phyloP scores from a whole-genome alignment of 2,888 invertebrate genomes.

The Athalia rosae region DNA sequence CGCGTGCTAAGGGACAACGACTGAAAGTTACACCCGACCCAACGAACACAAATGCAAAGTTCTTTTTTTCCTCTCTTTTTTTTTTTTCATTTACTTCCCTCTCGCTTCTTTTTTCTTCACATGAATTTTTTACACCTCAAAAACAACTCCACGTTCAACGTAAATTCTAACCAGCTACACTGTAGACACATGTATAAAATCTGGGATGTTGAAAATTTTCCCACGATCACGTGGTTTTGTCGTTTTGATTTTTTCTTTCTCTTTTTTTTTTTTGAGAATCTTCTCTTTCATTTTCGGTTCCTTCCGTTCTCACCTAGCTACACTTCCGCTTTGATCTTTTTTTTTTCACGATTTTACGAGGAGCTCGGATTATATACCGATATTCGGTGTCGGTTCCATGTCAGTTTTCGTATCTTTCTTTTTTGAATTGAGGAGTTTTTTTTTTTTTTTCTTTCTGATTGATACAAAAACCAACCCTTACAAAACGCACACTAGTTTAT shows the following conservation, averaged over 20 bases:
- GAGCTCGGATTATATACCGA: too few relatives aligned
- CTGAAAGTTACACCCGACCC: slow-evolving; percentile 61
- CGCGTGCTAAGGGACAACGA: slow-evolving; percentile 68
- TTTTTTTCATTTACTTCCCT: not conserved
- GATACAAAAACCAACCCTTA: too few relatives aligned
- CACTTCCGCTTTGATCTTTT: not conserved
- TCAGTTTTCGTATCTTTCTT: too few relatives aligned
- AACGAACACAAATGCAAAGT: not conserved
- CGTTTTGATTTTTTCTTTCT: not conserved
- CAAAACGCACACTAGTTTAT: too few relatives aligned
- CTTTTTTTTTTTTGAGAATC: not conserved
- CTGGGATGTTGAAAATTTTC: slow-evolving; percentile 12
- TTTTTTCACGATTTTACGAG: not conserved
- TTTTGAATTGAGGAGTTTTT: too few relatives aligned
- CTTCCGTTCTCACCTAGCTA: not conserved
- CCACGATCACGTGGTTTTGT: slow-evolving; percentile 12
- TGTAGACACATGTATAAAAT: not conserved
- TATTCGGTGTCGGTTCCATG: too few relatives aligned
- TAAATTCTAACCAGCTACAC: not conserved
- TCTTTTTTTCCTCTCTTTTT: not conserved
- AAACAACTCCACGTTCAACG: not conserved
- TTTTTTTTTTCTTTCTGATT: too few relatives aligned
- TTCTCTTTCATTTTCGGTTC: not conserved
- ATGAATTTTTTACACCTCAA: too few relatives aligned
- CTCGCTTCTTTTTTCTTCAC: too few relatives aligned